Base-by-base conservation (phyloP, 1,140 invertebrate genomes). In the Panulirus ornatus region DNA sequence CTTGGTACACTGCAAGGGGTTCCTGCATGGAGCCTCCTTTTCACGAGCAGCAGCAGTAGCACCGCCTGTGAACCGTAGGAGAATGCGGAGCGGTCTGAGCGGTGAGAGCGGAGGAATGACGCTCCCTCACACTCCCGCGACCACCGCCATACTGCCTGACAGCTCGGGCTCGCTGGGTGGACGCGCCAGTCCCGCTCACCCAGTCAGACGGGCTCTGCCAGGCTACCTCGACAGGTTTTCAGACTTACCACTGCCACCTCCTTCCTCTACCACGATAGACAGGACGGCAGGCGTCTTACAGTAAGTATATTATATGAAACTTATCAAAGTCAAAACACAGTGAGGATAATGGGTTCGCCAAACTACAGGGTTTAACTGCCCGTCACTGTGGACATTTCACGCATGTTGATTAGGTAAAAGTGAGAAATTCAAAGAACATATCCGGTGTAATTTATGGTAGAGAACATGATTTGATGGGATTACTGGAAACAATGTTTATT, bases 111-210 rank as follows among this genome's bases (percentile, higher is more conserved):
- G 83, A 84, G 83, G 66, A 73, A 38, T 66, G 34, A 40, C 83
- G 34, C 83, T 84, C 51, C 83, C 54, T 71, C 83, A 84, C 83
- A 42, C 83, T 51, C 83, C 83, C 83, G 83, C 40, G 66, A 40
- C 83, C 83, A 84, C 83, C 83, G 83, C 83, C 83, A 84, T 73
- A 84, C 83, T 84, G 66, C 78, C 36, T 16, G 11, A 30, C 58
- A 30, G 11, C n/a, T 30, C 5, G 8, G 58, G 5, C 30, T 6
- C 54, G n/a, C n/a, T 6, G n/a, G 11, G 14, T 3, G n/a, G 8
- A 9, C 54, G 22, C 11, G 22, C 54, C 54, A 14, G 11, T 22
- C 54, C 6, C 14, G 27, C 58, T 22, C 58, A 30, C 58, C 58
- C 44, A 6, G 44, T 14, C 44, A 6, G 44, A 47, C 44, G 44